A percentile compares a stretch with the other conserved stretches of the same genome.
Evolutionary conservation across 92 coral and sea anemone genomes (phyloP).

Genomic region (Paragorgia papillata): DNA sequence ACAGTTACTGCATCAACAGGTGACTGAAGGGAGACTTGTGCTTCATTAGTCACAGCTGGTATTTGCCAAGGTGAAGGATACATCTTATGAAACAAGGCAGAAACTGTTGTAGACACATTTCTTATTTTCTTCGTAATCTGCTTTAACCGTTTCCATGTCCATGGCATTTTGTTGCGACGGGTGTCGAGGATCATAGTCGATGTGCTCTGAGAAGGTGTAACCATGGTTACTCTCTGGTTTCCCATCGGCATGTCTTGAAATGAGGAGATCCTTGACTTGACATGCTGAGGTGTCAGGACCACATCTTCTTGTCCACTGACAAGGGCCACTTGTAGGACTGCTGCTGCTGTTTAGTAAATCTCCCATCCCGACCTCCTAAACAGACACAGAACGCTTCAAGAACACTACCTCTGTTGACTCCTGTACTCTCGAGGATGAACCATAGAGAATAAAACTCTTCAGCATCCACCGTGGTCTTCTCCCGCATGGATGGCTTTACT

Average conservation of each 20-base stretch:
- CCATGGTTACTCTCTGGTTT: neutral
- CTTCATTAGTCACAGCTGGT: too few relatives aligned
- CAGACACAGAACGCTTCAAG: constrained; percentile 45
- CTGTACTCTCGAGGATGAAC: constrained; percentile 58
- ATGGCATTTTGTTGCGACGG: neutral
- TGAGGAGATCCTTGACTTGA: constrained; percentile 3
- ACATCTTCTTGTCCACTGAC: neutral
- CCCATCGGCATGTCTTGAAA: neutral
- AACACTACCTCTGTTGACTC: constrained; percentile 57
- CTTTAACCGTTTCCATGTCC: too few relatives aligned
- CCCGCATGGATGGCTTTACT: constrained; percentile 60
- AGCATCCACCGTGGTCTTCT: too few relatives aligned
- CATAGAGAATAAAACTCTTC: constrained; percentile 54
- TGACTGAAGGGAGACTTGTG: too few relatives aligned
- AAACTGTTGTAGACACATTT: neutral
- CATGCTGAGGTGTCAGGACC: neutral
- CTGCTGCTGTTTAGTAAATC: constrained; percentile 18
- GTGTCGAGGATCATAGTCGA: neutral
- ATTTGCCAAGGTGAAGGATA: too few relatives aligned
- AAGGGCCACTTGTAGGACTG: constrained; percentile 27
- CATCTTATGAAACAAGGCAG: neutral
- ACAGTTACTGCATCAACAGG: too few relatives aligned
- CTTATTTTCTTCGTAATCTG: neutral
- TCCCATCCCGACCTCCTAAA: constrained; percentile 24
- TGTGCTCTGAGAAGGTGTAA: neutral